Evolutionary conservation across 2,113 vertebrate species (phyloP).

Genomic region (Xenopus tropicalis): DNA sequence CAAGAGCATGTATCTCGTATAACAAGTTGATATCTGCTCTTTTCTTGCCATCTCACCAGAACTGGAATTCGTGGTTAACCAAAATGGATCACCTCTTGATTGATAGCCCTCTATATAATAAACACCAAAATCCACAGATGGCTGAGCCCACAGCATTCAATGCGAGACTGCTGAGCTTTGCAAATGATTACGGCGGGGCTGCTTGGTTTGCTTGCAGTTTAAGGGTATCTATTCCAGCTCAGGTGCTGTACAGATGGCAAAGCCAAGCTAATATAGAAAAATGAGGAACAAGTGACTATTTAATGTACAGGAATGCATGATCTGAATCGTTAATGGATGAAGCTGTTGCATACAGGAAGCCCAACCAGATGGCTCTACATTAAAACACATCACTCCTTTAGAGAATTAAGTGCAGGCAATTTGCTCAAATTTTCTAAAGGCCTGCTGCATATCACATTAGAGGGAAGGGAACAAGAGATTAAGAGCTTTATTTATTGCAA

Average conservation of each 20-base stretch:
- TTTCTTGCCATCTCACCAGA: constrained; percentile 48
- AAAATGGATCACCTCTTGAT: constrained; percentile 55
- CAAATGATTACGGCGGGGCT: constrained; percentile 54
- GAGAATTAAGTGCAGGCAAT: constrained; percentile 70
- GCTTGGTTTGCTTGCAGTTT: constrained; percentile 51
- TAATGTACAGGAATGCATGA: constrained; percentile 76
- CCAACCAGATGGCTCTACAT: constrained; percentile 82
- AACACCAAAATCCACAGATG: constrained; percentile 48
- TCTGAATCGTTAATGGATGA: constrained; percentile 74
- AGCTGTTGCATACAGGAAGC: constrained; percentile 63
- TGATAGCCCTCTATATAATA: constrained; percentile 48
- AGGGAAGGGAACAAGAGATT: constrained; percentile 55
- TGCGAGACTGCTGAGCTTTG: constrained; percentile 52
- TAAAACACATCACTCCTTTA: constrained; percentile 78
- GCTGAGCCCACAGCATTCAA: constrained; percentile 47
- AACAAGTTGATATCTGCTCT: constrained; percentile 32
- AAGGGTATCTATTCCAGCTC: constrained; percentile 70
- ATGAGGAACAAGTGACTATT: constrained; percentile 77
- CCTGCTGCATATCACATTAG: constrained; percentile 62
- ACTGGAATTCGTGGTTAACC: constrained; percentile 48
- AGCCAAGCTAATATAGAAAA: constrained; percentile 86
- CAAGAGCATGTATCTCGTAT: too few relatives aligned
- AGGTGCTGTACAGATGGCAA: constrained; percentile 86
- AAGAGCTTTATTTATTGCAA: constrained; percentile 61
- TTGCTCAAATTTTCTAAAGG: constrained; percentile 63